Percentiles rank a stretch among this genome's conserved stretches.
Evolutionary conservation across 2,888 invertebrate species (phyloP).

Genomic region (Chrysodeixis includens): DNA sequence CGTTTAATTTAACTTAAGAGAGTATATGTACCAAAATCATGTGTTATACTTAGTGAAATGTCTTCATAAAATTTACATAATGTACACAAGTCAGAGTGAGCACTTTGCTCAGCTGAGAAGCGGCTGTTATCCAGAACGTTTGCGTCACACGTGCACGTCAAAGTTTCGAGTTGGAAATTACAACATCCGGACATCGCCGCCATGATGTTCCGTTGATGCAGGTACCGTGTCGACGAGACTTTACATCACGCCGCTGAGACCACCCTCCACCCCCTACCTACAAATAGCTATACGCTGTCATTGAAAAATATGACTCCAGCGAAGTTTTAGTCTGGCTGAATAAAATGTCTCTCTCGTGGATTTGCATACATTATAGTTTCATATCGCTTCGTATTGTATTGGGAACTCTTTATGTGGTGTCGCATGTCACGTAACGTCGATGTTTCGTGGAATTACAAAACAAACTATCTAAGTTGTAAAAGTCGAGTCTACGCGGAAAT

Average conservation of each 20-base stretch:
- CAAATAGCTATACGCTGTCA: constrained; percentile 51
- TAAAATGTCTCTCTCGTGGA: constrained; percentile 27
- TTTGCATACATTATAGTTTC: constrained; percentile 13
- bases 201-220: constrained; percentile 56
- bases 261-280: constrained; percentile 36
- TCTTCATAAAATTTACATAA: constrained; percentile 11
- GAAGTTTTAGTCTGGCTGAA: constrained; percentile 31
- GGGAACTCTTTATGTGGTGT: constrained; percentile 6
- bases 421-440: constrained; percentile 4
- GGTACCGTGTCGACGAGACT: constrained; percentile 61
- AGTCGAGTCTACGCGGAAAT: background rate
- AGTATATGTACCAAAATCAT: background rate
- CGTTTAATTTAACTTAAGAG: background rate
- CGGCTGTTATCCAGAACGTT: constrained; percentile 25
- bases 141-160: constrained; percentile 33
- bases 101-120: constrained; percentile 12
- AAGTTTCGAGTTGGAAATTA: constrained; percentile 46
- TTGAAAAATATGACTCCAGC: constrained; percentile 54
- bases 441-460: background rate
- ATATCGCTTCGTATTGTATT: constrained; percentile 13
- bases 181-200: constrained; percentile 28
- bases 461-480: background rate
- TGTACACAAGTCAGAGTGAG: constrained; percentile 9
- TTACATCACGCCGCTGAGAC: constrained; percentile 62
- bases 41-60: background rate